Evolutionary conservation across 2,113 vertebrate species (phyloP), one percentile per base, ranked within the genome.

Genomic region (Catharus fuscescens): DNA sequence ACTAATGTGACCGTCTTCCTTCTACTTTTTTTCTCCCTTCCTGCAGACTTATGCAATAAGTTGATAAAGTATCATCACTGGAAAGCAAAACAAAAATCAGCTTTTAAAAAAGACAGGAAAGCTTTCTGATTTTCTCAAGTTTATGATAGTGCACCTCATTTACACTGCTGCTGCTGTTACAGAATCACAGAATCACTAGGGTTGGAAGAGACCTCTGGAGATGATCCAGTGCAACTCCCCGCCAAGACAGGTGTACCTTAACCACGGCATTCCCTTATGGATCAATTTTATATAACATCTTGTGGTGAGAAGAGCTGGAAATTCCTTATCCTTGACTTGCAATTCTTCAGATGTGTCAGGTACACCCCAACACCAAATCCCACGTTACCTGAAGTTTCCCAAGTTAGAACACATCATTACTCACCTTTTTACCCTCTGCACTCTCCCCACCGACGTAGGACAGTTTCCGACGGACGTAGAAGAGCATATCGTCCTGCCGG

Each of bases 401-500:
- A 65, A 9, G 24, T 18, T 38, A 11, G 32, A 47, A 50, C 2
- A 6, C 2, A 21, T 8, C 7, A 4, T 5, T 26, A 29, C 78
- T 90, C 80, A 99, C 99, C 98, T 99, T 99, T 54, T 98, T 98
- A 6, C 98, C 98, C 5, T 99, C 99, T 0, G 72, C 42, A 60
- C 96, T 92, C 65, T 99, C 98, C 2, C 98, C 93, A 10, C 93
- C 61, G 12, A 96, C 90, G 6, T 98, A 99, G 5, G 98, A 95
- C 8, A 98, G 97, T 38, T 98, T 99, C 81, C 99, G 97, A 11
- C 99, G 99, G 59, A 99, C 99, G 0, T 99, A 99, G 97, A 99
- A 99, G 12, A 99, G 98, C 99, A 99, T 99, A 83, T 99, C 99
- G 0, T 99, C 99, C 96, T 99, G 99, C 12, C 98, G 97, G 0